Evolutionary conservation across 1,140 invertebrate genomes (phyloP).

Genomic region (Gonatopus flavifemur): DNA sequence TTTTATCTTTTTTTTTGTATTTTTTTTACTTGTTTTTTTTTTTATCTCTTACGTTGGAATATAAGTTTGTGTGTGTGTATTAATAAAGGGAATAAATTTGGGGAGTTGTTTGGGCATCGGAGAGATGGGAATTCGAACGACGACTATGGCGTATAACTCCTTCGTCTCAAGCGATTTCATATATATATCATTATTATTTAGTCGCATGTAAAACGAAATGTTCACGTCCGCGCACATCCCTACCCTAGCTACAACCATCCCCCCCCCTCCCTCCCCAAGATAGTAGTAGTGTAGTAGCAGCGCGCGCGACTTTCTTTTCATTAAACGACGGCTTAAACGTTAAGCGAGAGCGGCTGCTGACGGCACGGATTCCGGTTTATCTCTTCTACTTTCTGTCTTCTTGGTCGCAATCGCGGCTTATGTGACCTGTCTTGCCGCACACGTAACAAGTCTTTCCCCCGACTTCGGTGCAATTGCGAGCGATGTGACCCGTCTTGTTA

Average conservation of each 20-base stretch:
- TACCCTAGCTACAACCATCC: conserved; percentile 54
- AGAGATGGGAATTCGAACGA: conserved; percentile 47
- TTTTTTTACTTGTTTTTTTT: no score
- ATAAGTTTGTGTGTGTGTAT: no score
- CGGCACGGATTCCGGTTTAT: conserved; percentile 44
- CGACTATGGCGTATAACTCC: conserved; percentile 38
- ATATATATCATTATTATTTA: no score
- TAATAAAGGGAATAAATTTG: conserved; percentile 32
- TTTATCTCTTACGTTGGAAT: no score
- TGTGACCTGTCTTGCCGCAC: conserved; percentile 86
- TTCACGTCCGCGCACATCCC: conserved; percentile 47
- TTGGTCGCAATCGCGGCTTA: conserved; percentile 86
- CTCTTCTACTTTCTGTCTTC: conserved; percentile 68
- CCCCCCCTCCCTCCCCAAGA: no score
- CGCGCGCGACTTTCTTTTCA: conserved; percentile 48
- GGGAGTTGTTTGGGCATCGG: conserved; percentile 45
- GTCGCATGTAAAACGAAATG: conserved; percentile 46
- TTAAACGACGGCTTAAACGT: conserved; percentile 50
- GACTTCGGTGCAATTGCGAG: conserved; percentile 80
- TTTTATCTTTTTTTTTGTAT: no score
- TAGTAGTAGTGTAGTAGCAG: no score
- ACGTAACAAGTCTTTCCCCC: conserved; percentile 84
- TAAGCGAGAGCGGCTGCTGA: no score
- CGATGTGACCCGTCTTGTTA: conserved; percentile 86
- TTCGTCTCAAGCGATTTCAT: not conserved